Base-by-base conservation (phyloP, 2,888 invertebrate genomes). In the Sphinx pinastri region DNA sequence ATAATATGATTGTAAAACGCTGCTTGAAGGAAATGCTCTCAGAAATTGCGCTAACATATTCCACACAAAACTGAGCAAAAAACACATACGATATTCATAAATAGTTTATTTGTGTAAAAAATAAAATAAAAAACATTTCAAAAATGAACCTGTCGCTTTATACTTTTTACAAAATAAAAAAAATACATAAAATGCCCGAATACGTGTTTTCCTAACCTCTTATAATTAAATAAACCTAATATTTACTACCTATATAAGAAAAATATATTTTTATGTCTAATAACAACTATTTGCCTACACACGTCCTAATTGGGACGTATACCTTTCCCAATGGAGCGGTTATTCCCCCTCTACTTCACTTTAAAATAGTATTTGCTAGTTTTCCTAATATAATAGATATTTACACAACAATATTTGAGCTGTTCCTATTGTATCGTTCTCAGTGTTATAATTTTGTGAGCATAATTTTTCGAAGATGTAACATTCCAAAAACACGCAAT, bases 101-200 rank as follows among this genome's bases (percentile, higher is more conserved):
- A 63, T 63, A 63, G 63, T 63, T 63, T 63, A 63, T 63, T 63
- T 63, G 63, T 63, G 63, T 63, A 63, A 63, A 63, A 63, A 63
- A 60, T 47, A 19, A 60, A 60, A 60, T 45, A 45, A 60, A 47
- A 25, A 63, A 63, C 47, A 49, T 2, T 49, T 63, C 49, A 47
- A 63, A 63, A 49, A 63, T 63, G 63, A 63, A 63, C 49, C 19
- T 63, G 63, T 19, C 7, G 63, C 13, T 49, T 49, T 19, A 19
- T 63, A 63, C 60, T 63, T 63, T 63, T 63, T 63, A 49, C 49
- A 63, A 63, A 63, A 63, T 49, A 45, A 59, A 59, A 59, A 60
- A 60, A 14, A 12, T 45, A 60, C 14, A 60, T 8, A 63, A 63
- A 63, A 63, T 63, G 49, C 63, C 63, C 49, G 19, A 63, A 47